Conservation (phyloP, 2,113 vertebrate species). For the Gallinago media region DNA sequence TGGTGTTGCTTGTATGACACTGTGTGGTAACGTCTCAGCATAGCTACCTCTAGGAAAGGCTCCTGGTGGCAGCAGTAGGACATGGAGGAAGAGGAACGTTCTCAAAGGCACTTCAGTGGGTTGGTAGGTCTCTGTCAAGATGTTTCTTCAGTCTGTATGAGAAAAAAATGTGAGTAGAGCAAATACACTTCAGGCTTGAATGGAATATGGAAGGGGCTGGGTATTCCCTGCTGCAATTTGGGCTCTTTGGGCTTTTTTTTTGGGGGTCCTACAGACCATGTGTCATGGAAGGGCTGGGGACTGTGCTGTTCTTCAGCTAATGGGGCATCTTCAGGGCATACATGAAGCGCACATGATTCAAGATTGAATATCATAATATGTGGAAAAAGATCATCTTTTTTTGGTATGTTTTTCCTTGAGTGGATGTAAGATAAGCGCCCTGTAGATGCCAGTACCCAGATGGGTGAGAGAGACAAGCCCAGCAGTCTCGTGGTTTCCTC, state of each 20-base stretch:
- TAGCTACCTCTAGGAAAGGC: background rate
- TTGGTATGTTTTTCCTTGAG: background rate
- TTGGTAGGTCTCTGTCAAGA: background rate
- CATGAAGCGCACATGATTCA: background rate
- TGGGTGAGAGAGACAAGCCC: background rate
- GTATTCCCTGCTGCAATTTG: background rate
- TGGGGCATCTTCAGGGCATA: background rate
- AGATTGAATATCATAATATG: background rate
- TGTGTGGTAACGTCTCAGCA: background rate
- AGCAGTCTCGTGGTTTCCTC: background rate
- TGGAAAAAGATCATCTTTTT: background rate
- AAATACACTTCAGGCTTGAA: background rate
- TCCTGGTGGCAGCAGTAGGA: background rate
- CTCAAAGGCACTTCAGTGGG: background rate
- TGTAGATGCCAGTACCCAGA: no score
- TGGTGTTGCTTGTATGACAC: background rate
- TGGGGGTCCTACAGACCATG: background rate
- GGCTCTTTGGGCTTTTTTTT: background rate
- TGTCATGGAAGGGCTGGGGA: background rate
- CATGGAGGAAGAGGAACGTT: background rate
- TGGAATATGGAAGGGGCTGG: background rate
- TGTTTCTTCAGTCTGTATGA: background rate
- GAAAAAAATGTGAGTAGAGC: background rate
- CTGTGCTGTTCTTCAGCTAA: background rate
- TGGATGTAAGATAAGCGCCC: background rate